A percentile compares a stretch with the other conserved stretches of the same genome.
These are phyloP conservation scores for Notothenia coriiceps DNA, from an alignment of 2,113 vertebrate species.

Conservation along the genomic window DNA sequence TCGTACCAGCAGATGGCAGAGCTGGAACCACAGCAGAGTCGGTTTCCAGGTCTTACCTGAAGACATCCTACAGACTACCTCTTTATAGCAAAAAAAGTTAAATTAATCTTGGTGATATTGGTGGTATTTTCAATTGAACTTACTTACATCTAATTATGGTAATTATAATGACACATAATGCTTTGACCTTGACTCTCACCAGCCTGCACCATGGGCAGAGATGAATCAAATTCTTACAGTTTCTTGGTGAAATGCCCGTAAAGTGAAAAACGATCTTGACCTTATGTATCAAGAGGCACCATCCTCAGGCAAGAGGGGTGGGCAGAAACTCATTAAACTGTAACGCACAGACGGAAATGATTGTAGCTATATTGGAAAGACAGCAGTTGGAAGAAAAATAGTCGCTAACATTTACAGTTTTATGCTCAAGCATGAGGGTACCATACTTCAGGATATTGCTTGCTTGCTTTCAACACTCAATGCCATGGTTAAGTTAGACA, in stretches of 20 bases:
- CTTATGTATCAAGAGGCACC: conserved; percentile 9
- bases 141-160: conserved; percentile 32
- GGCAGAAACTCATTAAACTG: not conserved
- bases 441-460: no score
- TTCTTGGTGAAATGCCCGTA: conserved; percentile 3
- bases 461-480: no score
- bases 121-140: not conserved
- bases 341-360: not conserved
- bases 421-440: no score
- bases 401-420: not conserved
- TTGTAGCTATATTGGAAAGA: conserved; percentile 2
- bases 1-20: no score
- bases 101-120: conserved; percentile 18
- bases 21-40: no score
- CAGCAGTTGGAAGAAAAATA: not conserved
- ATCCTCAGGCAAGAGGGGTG: not conserved
- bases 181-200: conserved; percentile 16
- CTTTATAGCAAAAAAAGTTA: conserved; percentile 14
- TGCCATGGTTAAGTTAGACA: no score
- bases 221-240: not conserved
- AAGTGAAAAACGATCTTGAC: conserved; percentile 13
- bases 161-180: conserved; percentile 12
- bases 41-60: not conserved
- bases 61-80: not conserved
- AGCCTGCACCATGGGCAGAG: not conserved